phyloP scores from a whole-genome alignment of 2,113 vertebrate species.

The Coptodon bakossiorum region DNA sequence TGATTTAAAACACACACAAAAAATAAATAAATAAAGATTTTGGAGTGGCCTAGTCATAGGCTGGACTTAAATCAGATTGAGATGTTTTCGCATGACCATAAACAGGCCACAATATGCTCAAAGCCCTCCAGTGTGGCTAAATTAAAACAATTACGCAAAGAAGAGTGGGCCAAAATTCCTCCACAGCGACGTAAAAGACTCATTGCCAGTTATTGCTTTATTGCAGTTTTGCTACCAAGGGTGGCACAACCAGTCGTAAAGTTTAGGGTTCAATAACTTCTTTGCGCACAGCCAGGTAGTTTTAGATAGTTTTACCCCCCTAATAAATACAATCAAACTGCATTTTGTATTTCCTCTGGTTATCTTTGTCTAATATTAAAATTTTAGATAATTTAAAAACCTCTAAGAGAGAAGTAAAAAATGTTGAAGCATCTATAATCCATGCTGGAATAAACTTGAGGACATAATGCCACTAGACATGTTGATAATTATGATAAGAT shows the following conservation, averaged over 20 bases:
- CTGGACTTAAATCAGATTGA: neutral
- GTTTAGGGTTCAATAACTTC: neutral
- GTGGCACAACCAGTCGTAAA: neutral
- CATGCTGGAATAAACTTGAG: neutral
- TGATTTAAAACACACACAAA: neutral
- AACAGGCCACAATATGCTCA: neutral
- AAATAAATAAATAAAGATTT: neutral
- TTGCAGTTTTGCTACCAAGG: neutral
- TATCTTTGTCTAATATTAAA: neutral
- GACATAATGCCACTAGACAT: neutral
- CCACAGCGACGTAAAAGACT: neutral
- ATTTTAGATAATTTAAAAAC: neutral
- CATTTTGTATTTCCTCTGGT: neutral
- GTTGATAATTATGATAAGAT: neutral
- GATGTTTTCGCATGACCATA: neutral
- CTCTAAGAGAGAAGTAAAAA: neutral
- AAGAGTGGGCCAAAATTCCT: neutral
- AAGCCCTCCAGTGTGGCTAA: neutral
- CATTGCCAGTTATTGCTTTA: neutral
- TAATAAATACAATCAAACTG: neutral
- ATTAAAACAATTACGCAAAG: neutral
- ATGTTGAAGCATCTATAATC: fast-evolving
- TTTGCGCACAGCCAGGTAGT: neutral
- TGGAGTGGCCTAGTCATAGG: neutral
- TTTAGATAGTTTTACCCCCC: fast-evolving